Percentiles rank a stretch among this genome's conserved stretches.
These are phyloP conservation scores for Mylabris sibirica DNA, from an alignment of 2,888 invertebrate species.

Conservation along the genomic window DNA sequence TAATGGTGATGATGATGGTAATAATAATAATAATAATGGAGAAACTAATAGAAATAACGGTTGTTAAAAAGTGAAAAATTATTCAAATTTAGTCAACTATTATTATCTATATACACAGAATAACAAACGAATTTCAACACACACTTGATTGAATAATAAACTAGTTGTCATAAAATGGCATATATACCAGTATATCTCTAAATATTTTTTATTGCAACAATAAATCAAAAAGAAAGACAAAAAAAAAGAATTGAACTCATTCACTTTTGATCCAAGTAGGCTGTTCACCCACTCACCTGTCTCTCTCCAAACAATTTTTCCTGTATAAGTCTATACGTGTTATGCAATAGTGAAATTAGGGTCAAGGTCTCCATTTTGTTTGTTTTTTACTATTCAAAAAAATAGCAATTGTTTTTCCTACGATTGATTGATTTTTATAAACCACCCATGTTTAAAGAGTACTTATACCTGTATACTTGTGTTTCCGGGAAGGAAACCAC, in stretches of 20 bases:
- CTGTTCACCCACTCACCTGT: constrained; percentile 17
- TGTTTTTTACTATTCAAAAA: not conserved
- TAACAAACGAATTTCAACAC: not conserved
- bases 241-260: constrained; percentile 1
- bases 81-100: not conserved
- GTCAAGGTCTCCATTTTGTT: constrained; percentile 9
- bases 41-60: not conserved
- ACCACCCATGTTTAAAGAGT: too few relatives aligned
- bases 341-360: constrained; percentile 16
- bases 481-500: constrained; percentile 16
- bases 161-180: too few relatives aligned
- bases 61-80: constrained; percentile 13
- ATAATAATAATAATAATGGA: not conserved
- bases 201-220: not conserved
- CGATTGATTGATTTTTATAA: not conserved
- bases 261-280: constrained; percentile 2
- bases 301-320: constrained; percentile 4
- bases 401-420: not conserved
- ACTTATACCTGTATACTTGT: not conserved
- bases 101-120: constrained; percentile 12
- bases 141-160: not conserved
- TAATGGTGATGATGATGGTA: too few relatives aligned
- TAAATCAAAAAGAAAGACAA: not conserved
- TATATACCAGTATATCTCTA: not conserved
- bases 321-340: not conserved